Base-by-base conservation (phyloP, 1,140 invertebrate species). In the Lutraria rhynchaena region DNA sequence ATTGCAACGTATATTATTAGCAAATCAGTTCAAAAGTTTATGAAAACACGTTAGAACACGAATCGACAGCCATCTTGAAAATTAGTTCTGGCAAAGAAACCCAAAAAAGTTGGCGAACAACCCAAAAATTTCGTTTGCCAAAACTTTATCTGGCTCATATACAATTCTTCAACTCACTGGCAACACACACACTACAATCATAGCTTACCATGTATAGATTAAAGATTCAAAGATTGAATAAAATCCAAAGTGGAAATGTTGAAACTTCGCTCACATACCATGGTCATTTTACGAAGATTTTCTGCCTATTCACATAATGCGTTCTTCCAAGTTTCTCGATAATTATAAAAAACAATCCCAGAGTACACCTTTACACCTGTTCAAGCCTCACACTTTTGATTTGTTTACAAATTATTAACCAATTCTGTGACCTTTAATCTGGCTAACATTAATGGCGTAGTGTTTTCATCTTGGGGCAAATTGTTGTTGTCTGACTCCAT, bases 401-500 rank as follows among this genome's bases (percentile, higher is more conserved):
- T 57, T 73, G 60, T 60, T 82, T 70, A 78, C 69, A 85, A 75
- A 70, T 82, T 84, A 74, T 81, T 78, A 81, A 69, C 73, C 78
- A 83, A 76, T 81, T 86, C 81, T 77, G 65, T 86, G 71, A 77
- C 83, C 76, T 84, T 81, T 83, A 87, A 63, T 75, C 58, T 82
- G 85, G 67, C 84, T 83, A 81, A 74, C 61, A 74, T 73, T 83
- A 84, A 82, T 83, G 83, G 83, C 87, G 86, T 87, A 87, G 85
- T 86, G 85, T 87, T 85, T 87, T 87, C 83, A 85, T 78, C 83
- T 84, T 77, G 78, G 63, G 85, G 83, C 83, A 81, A 83, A 84
- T 86, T 88, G 86, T 88, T 88, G 86, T 88, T 88, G 87, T 88
- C 86, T 65, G 82, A 83, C 87, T 87, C 87, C 87, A 85, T 87